Base-by-base conservation (phyloP, 2,113 vertebrate genomes). In the Cyprinus carpio region DNA sequence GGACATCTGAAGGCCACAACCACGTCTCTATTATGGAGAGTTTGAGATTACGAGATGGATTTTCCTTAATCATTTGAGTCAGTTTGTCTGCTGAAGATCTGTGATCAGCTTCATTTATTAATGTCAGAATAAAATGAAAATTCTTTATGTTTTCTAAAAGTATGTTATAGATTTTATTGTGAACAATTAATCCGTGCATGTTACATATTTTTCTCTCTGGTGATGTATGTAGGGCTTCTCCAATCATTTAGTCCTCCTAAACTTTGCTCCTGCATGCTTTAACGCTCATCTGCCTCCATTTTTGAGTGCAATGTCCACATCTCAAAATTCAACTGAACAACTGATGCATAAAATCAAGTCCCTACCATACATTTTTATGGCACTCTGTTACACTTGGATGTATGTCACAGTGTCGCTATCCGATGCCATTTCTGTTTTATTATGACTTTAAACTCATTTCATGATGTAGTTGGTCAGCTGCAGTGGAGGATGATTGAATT, bases 401-500 rank as follows among this genome's bases (percentile, higher is more conserved):
- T 67, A 71, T 9, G 4, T 67, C 15, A 31, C 6, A 8, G 67
- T 69, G 7, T 71, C 4, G 1, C 9, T 71, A 20, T 34, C 34
- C 6, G 34, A 34, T 34, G 34, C 34, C 6, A 34, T 43, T 11
- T 71, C 9, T 4, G 20, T 71, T 71, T 37, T 10, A 37, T 71
- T 4, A 9, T 10, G 18, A 23, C 18, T 10, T 4, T 37, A 23
- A 37, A 11, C 67, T 71, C 67, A 18, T 23, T 72, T 72, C 40
- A 13, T 27, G 40, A 13, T 4, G 23, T 60, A 60, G 23, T 75
- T 2, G 20, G 34, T 72, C 11, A 75, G 71, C 37, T 75, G 6
- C 20, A 79, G 8, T 69, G 75, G 34, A 60, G 72, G 62, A 77
- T 71, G 77, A 16, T 81, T 75, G 6, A 27, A 65, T 69, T 65